Evolutionary conservation across 2,888 invertebrate genomes (phyloP).

Genomic region (Dioctria linearis): DNA sequence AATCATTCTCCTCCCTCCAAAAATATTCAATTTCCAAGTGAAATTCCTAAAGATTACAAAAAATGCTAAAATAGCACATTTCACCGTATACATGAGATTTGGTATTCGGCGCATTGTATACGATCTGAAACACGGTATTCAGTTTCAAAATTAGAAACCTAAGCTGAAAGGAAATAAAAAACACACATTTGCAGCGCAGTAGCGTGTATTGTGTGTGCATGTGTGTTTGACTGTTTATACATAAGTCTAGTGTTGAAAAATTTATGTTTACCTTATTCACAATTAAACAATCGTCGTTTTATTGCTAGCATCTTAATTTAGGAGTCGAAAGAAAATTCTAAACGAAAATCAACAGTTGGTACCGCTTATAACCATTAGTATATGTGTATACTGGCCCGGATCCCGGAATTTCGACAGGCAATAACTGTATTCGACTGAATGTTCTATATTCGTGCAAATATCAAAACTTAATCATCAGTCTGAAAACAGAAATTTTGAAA

Average conservation of each 20-base stretch:
- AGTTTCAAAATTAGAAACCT: slow-evolving; percentile 56
- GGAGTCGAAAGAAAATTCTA: neutral
- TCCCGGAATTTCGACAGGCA: neutral
- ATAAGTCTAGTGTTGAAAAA: neutral
- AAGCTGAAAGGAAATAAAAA: slow-evolving; percentile 41
- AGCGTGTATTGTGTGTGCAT: neutral
- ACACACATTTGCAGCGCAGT: neutral
- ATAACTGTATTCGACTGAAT: neutral
- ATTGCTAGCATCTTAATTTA: slow-evolving; percentile 15
- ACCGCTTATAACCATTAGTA: neutral
- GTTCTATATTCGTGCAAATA: neutral
- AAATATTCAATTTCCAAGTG: neutral
- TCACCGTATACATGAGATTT: neutral
- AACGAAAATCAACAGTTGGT: slow-evolving; percentile 44
- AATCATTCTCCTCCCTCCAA: neutral
- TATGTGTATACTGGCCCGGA: neutral
- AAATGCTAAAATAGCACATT: slow-evolving; percentile 45
- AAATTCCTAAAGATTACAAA: slow-evolving; percentile 12
- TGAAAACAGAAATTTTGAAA: neutral
- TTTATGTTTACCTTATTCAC: slow-evolving; percentile 9
- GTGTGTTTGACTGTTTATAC: neutral
- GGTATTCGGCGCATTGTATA: slow-evolving; percentile 24
- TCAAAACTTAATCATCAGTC: slow-evolving; percentile 32
- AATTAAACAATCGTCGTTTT: neutral
- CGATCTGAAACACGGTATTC: slow-evolving; percentile 50